Evolutionary conservation across 2,797 vertebrate genomes (phyloP).

Genomic region (Melanotaenia nigrans): DNA sequence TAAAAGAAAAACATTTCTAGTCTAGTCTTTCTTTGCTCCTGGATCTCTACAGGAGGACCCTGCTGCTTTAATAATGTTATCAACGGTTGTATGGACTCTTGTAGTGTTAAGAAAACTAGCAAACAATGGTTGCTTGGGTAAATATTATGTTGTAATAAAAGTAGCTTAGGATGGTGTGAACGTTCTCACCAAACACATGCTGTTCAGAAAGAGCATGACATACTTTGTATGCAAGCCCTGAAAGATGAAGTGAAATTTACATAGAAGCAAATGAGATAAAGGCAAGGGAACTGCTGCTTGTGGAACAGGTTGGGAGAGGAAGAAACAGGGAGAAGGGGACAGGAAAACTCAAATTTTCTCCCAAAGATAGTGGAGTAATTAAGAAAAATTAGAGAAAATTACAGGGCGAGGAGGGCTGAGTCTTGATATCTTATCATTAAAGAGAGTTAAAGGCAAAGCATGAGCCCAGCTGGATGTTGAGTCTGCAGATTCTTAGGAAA

Average conservation of each 20-base stretch:
- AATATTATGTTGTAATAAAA: neutral
- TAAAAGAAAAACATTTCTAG: neutral
- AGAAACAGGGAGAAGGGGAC: constrained; percentile 25
- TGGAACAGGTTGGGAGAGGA: constrained; percentile 1
- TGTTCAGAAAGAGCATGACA: neutral
- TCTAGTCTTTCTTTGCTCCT: neutral
- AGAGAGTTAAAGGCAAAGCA: constrained; percentile 17
- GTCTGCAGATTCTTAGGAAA: neutral
- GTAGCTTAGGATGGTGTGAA: neutral
- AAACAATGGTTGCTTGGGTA: neutral
- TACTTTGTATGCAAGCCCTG: constrained; percentile 49
- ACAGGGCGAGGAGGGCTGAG: constrained; percentile 66
- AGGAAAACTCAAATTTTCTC: constrained; percentile 70
- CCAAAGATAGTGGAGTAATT: constrained; percentile 67
- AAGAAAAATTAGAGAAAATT: constrained; percentile 79
- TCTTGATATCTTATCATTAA: constrained; percentile 72
- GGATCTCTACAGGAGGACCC: no score
- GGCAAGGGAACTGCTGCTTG: neutral
- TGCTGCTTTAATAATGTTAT: neutral
- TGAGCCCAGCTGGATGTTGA: neutral
- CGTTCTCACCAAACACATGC: neutral
- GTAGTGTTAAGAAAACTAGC: neutral
- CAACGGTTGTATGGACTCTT: neutral
- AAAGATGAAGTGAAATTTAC: constrained; percentile 41
- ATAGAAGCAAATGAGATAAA: constrained; percentile 49